Evolutionary conservation across 2,797 vertebrate genomes (phyloP), one percentile per base, ranked within the genome.

Genomic region (Falco cherrug): DNA sequence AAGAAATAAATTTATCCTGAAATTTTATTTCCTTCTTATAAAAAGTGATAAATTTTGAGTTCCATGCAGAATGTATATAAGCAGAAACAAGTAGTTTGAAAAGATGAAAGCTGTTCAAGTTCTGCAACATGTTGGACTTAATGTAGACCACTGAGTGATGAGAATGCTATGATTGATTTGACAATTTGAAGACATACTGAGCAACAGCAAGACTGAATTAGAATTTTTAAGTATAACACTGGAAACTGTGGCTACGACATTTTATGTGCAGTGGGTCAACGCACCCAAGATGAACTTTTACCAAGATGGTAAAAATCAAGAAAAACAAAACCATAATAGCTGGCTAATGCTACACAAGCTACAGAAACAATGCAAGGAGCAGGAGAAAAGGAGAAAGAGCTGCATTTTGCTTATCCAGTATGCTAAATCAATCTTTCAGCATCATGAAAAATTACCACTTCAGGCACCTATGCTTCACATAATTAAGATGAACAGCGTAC

Each of bases 81-180:
- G 85, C 79, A 88, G 88, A 79, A 96, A 67, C 6, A 50, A 91
- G 64, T n/a, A 50, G 47, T 83, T 33, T 67, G 73, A 77, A 85
- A 63, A 64, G 82, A 90, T 54, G 56, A 85, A 93, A 91, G 71
- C 82, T 77, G 73, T 69, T 95, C 47, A 73, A 84, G 64, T 50
- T 51, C 54, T 87, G 87, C 65, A 82, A 65, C 20, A 22, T 29
- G 84, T 65, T 88, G 43, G 87, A 37, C 82, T 88, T 61, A 87
- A 87, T 0, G 0, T 45, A 48, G 84, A 70, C 12, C 0, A 8
- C 31, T 78, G 59, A 85, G 53, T 14, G 53, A 89, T 53, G 61
- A 70, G 87, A 84, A 87, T 2, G 15, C 63, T 67, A 1, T 33
- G n/a, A 91, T 43, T 39, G 43, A 33, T 87, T 60, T 92, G 61